Percentiles rank a stretch among this genome's conserved stretches.
Evolutionary conservation across 2,888 invertebrate genomes (phyloP).

Genomic region (Trimorus sp.): DNA sequence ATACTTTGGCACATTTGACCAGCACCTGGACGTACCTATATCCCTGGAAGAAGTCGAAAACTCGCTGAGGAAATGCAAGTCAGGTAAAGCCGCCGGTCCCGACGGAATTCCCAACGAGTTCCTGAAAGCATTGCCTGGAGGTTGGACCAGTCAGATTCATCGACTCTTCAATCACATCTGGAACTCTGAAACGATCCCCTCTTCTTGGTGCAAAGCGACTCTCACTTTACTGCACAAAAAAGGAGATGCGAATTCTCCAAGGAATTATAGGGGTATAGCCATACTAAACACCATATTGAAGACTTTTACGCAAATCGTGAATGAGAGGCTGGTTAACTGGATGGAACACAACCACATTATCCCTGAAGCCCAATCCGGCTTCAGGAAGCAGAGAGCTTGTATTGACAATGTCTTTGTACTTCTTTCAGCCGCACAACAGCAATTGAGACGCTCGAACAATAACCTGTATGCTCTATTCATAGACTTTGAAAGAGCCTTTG

Average conservation of each 20-base stretch:
- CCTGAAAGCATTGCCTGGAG: too few species aligned
- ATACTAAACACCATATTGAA: slow-evolving; percentile 1
- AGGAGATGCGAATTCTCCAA: neutral
- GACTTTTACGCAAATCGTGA: neutral
- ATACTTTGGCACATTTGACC: slow-evolving; percentile 8
- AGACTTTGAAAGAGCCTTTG: slow-evolving; percentile 11
- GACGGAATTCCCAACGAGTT: slow-evolving; percentile 2
- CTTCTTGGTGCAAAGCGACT: neutral
- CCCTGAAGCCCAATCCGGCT: slow-evolving; percentile 3
- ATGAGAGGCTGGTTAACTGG: neutral
- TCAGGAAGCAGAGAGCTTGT: slow-evolving; percentile 3
- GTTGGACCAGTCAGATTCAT: neutral
- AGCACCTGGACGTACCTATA: neutral
- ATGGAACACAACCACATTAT: neutral
- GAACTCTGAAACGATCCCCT: neutral
- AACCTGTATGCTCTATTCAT: slow-evolving; percentile 5
- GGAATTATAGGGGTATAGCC: slow-evolving; percentile 26
- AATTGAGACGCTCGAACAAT: neutral
- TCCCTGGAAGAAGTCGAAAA: neutral
- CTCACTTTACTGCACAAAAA: slow-evolving; percentile 24
- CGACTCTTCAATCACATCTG: neutral
- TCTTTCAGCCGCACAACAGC: slow-evolving; percentile 1
- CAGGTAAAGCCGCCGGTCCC: slow-evolving; percentile 3
- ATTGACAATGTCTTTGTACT: slow-evolving; percentile 4
- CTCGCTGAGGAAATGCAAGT: neutral